Percentiles rank a stretch among this genome's conserved stretches.
Evolutionary conservation across 2,888 invertebrate genomes (phyloP).

Genomic region (Julus scandinavius): DNA sequence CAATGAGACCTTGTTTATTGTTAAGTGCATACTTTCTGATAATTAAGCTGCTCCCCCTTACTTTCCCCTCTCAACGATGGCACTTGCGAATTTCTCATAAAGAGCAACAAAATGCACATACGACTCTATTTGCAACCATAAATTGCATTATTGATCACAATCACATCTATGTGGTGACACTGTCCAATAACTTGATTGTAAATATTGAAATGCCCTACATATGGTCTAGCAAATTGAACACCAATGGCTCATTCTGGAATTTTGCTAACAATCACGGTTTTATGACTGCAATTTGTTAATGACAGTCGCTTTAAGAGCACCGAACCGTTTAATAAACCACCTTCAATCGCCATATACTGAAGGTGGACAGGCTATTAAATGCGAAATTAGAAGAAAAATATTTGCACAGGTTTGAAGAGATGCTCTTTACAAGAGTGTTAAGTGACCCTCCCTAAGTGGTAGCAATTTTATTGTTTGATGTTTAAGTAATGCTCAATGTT

Average conservation of each 20-base stretch:
- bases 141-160: neutral
- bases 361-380: too few relatives aligned
- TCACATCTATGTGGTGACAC: neutral
- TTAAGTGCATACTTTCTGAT: slow-evolving; percentile 30
- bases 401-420: too few relatives aligned
- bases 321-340: neutral
- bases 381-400: too few relatives aligned
- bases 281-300: neutral
- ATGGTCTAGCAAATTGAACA: neutral
- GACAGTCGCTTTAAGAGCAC: neutral
- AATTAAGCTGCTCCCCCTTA: neutral
- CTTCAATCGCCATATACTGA: too few relatives aligned
- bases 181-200: neutral
- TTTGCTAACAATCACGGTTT: neutral
- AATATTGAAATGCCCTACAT: neutral
- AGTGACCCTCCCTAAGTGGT: too few relatives aligned
- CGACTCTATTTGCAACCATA: neutral
- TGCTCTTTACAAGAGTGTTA: too few relatives aligned
- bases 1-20: slow-evolving; percentile 10
- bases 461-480: too few relatives aligned
- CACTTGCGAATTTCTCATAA: neutral
- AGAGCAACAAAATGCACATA: neutral
- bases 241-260: neutral
- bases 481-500: too few relatives aligned
- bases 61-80: neutral